These are phyloP conservation scores for Pollenia griseotomentosa DNA, from an alignment of 2,888 invertebrate genomes.

Conservation along the genomic window DNA sequence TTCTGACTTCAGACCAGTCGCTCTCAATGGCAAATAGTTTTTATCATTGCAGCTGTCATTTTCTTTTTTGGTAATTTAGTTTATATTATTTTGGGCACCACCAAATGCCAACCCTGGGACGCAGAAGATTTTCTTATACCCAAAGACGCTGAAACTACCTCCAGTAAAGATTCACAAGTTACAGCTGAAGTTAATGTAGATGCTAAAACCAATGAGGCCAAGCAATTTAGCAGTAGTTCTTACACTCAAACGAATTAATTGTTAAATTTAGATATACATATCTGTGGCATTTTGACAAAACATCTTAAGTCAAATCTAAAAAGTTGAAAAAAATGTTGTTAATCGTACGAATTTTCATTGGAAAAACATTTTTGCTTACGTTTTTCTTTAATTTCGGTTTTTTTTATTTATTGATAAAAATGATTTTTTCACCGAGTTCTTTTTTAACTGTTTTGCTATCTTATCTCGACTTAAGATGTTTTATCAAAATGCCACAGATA, in stretches of 20 bases:
- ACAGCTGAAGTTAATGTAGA: background rate
- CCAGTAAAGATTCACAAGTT: background rate
- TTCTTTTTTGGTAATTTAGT: constrained; percentile 89
- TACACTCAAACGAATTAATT: background rate
- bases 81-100: constrained; percentile 88
- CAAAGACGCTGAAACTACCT: constrained; percentile 74
- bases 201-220: background rate
- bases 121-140: constrained; percentile 84
- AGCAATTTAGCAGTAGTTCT: background rate
- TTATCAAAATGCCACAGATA: no score
- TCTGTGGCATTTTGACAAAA: no score
- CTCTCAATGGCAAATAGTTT: constrained; percentile 90
- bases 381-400: no score
- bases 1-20: constrained; percentile 83
- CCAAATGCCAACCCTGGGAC: constrained; percentile 89
- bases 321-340: no score
- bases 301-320: no score
- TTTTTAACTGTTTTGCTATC: no score
- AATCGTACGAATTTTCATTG: no score
- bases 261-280: background rate
- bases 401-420: no score
- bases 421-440: no score
- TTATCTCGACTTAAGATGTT: no score
- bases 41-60: constrained; percentile 87
- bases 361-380: no score